Evolutionary conservation across 2,888 invertebrate species (phyloP), one percentile per base, ranked within the genome.

Genomic region (Monochamus alternatus): DNA sequence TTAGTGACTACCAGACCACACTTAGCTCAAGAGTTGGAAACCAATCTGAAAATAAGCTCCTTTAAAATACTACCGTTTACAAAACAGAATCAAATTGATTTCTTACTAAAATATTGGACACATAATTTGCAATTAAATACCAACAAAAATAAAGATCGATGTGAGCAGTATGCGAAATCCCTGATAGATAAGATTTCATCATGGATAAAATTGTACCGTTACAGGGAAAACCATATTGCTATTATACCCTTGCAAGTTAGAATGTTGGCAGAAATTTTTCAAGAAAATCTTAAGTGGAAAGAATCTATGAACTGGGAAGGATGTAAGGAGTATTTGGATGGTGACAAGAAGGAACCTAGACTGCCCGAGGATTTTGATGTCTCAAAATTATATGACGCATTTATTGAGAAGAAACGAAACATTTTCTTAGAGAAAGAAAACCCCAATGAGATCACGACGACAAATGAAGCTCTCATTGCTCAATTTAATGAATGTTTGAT

Each of bases 1-100:
- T 31, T 73, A n/a, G 51, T 73, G 3, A 73, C 73, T 2, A 73
- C 73, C 38, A 32, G 67, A 32, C 73, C 73, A 10, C 59, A 73
- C n/a, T 3, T 67, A 14, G 22, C 32, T 7, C 30, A 38, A 3
- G 7, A 30, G 38, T 30, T 67, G 10, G 67, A 67, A 38, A 31
- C 3, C 3, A 9, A 51, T 30, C 47, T 67, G 32, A 67, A 67
- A 38, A 44, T 60, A 8, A 52, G 30, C 9, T 52, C 73, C 5
- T 73, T 67, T 66, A 44, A 59, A 9, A 14, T 73, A 14, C 14
- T 31, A 22, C 52, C 66, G 10, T 67, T 67, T 31, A 12, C 62
- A 22, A 10, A 58, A 3, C 12, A 44, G 7, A 4, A 73, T 4
- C 73, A 67, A 47, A 67, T 62, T 3, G 60, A 60, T 2, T 67